phyloP scores from a whole-genome alignment of 2,113 vertebrate genomes.

The Dolichotis patagonum region DNA sequence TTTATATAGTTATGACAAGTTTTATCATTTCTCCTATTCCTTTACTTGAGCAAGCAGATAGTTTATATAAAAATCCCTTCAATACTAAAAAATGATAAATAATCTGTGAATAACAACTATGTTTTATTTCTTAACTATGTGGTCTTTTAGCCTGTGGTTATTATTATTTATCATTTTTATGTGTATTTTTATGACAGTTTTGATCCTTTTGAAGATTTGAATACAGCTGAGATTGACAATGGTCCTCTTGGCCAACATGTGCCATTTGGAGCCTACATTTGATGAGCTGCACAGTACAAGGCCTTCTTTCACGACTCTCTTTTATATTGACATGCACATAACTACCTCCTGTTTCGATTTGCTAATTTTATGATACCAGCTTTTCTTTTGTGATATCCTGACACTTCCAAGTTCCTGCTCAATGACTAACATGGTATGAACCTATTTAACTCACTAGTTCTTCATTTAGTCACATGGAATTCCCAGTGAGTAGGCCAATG shows the following conservation, averaged over 20 bases:
- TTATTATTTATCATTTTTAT: not conserved
- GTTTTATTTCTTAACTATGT: not conserved
- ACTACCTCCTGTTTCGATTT: not conserved
- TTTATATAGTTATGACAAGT: not conserved
- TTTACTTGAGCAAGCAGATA: not conserved
- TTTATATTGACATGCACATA: not conserved
- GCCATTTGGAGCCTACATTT: not conserved
- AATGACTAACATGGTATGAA: not conserved
- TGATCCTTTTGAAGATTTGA: not conserved
- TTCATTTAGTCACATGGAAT: not conserved
- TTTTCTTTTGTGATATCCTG: conserved; percentile 9
- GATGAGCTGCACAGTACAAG: not conserved
- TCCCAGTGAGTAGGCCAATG: not conserved
- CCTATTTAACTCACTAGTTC: not conserved
- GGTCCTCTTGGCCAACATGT: not conserved
- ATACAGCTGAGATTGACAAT: not conserved
- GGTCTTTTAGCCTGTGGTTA: not conserved
- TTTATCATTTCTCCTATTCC: not conserved
- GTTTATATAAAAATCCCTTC: not conserved
- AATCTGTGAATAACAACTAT: not conserved
- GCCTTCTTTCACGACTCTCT: not conserved
- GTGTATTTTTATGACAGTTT: not conserved
- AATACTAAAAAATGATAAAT: not conserved
- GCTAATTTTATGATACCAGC: not conserved
- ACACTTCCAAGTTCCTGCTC: not conserved